phyloP scores from a whole-genome alignment of 1,140 invertebrate species.

The Ceratosolen solmsi region DNA sequence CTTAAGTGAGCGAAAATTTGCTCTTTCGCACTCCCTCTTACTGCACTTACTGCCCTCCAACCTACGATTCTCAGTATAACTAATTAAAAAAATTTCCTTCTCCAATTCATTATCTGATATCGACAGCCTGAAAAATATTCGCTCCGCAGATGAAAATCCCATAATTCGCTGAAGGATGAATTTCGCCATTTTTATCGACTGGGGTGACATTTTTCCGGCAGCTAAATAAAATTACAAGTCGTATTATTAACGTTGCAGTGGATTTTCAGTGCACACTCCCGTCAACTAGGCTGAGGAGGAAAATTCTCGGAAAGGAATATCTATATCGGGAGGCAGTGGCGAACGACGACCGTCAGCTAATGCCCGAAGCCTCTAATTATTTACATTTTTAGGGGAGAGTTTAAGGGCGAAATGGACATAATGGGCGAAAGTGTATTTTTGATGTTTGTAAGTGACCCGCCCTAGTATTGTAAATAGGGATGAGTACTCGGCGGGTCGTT shows the following conservation, averaged over 20 bases:
- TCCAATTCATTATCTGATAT: background rate
- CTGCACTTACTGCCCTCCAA: background rate
- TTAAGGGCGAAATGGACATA: background rate
- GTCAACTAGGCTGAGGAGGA: background rate
- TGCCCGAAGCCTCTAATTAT: background rate
- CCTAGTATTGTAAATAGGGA: background rate
- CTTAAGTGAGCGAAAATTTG: background rate
- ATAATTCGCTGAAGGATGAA: background rate
- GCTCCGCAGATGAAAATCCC: background rate
- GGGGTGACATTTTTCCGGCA: background rate
- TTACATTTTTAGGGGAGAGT: background rate
- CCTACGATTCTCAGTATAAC: too few relatives aligned
- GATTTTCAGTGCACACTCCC: background rate
- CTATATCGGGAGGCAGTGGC: background rate
- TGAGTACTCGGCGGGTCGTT: background rate
- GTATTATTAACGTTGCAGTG: background rate
- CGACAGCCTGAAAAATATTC: background rate
- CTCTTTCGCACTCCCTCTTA: background rate
- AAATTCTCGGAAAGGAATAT: background rate
- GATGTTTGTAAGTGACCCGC: background rate
- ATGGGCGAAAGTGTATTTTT: background rate
- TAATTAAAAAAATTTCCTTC: too few relatives aligned
- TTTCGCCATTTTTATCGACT: background rate
- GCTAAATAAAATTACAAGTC: background rate
- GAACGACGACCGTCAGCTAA: background rate